phyloP scores from a whole-genome alignment of 2,113 vertebrate species.

The Lutjanus erythropterus region DNA sequence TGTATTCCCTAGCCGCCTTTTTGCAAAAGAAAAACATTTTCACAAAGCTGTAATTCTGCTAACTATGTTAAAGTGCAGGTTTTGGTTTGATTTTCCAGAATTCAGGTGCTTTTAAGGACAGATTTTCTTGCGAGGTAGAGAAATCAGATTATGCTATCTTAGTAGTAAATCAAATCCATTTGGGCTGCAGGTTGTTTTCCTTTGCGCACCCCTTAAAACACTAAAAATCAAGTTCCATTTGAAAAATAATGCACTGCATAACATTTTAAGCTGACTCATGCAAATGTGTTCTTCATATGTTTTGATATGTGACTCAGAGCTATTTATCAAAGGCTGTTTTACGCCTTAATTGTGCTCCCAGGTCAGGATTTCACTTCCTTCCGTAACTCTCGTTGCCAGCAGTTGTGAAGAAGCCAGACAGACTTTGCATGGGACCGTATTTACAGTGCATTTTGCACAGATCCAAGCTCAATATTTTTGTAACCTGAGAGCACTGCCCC shows the following conservation, averaged over 20 bases:
- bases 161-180: constrained; percentile 55
- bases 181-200: constrained; percentile 33
- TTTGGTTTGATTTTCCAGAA: constrained; percentile 4
- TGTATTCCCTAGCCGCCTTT: constrained; percentile 7
- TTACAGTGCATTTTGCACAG: constrained; percentile 65
- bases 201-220: not conserved
- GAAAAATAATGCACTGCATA: constrained; percentile 19
- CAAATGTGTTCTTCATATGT: constrained; percentile 51
- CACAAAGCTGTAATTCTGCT: constrained; percentile 13
- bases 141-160: constrained; percentile 39
- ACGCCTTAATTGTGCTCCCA: constrained; percentile 47
- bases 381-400: constrained; percentile 57
- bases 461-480: constrained; percentile 85
- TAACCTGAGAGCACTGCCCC: constrained; percentile 72
- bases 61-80: constrained; percentile 3
- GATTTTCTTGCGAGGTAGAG: constrained; percentile 7
- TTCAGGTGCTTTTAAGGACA: constrained; percentile 25
- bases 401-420: constrained; percentile 37
- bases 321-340: constrained; percentile 53
- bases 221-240: constrained; percentile 35
- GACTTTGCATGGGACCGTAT: constrained; percentile 60
- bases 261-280: constrained; percentile 43
- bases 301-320: constrained; percentile 55
- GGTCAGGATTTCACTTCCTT: constrained; percentile 72
- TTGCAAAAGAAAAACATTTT: constrained; percentile 43